A percentile compares a stretch with the other conserved stretches of the same genome.
phyloP scores from a whole-genome alignment of 2,113 vertebrate species.

The Bungarus multicinctus region DNA sequence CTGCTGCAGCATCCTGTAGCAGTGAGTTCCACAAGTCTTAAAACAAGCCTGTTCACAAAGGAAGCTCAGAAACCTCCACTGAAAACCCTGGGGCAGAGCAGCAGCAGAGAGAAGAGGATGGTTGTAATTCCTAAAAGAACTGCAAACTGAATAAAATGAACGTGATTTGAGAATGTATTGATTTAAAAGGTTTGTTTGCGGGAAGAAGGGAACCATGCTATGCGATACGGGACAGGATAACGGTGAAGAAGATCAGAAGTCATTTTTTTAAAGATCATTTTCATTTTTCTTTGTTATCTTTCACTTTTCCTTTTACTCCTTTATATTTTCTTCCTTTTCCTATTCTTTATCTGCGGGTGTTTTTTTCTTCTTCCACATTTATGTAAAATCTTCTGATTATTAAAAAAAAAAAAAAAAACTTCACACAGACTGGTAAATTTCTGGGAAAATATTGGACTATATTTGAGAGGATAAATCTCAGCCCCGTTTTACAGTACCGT shows the following conservation, averaged over 20 bases:
- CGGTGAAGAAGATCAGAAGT: background rate
- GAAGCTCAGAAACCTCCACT: background rate
- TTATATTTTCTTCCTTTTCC: background rate
- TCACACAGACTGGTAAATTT: conserved; percentile 28
- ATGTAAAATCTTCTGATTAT: background rate
- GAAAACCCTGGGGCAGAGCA: background rate
- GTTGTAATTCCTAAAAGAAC: background rate
- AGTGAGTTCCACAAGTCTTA: background rate
- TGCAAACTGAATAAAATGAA: background rate
- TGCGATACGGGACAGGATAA: background rate
- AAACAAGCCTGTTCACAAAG: background rate
- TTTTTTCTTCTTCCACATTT: background rate
- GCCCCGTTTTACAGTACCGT: conserved; percentile 54
- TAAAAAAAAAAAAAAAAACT: background rate
- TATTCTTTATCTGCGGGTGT: background rate
- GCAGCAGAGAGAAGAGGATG: background rate
- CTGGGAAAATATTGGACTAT: conserved; percentile 73
- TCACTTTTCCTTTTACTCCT: background rate
- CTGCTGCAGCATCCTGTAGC: background rate
- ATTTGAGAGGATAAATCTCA: conserved; percentile 62
- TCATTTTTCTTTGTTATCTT: background rate
- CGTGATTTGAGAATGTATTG: background rate
- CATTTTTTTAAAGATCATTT: background rate
- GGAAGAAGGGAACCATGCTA: background rate
- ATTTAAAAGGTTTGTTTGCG: background rate